Conservation (phyloP, 2,888 invertebrate genomes). For the Coelopa pilipes region DNA sequence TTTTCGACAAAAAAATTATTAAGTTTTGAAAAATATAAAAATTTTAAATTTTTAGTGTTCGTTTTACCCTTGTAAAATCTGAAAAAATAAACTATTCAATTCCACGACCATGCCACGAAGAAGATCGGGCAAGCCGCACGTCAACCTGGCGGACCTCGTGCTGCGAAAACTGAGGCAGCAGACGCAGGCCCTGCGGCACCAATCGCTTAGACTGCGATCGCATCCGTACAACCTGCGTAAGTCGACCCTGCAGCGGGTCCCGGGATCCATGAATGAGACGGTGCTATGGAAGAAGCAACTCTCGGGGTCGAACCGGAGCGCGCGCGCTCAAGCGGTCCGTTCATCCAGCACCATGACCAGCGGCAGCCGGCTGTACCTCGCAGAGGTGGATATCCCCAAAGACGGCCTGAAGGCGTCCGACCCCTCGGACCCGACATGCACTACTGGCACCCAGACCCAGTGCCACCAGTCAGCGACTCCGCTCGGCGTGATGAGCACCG, state of each 20-base stretch:
- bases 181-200: constrained; percentile 31
- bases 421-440: neutral
- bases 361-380: neutral
- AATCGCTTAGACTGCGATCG: constrained; percentile 22
- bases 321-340: neutral
- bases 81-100: constrained; percentile 12
- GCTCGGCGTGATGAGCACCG: constrained; percentile 20
- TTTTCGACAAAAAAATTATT: constrained; percentile 23
- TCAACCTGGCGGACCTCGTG: constrained; percentile 32
- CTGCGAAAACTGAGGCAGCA: constrained; percentile 22
- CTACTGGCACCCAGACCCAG: neutral
- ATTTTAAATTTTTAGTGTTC: constrained; percentile 23
- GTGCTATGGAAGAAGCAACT: neutral
- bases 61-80: neutral
- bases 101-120: constrained; percentile 36
- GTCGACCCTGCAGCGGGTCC: neutral
- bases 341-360: neutral
- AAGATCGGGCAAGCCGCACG: constrained; percentile 2
- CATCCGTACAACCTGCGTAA: constrained; percentile 27
- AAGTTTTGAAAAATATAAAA: constrained; percentile 7
- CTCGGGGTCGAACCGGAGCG: too few species aligned
- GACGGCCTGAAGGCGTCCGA: neutral
- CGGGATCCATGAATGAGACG: constrained; percentile 4
- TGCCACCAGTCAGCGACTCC: neutral
- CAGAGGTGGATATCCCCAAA: neutral